These are phyloP conservation scores for Entomyzon cyanotis DNA, from an alignment of 2,113 vertebrate genomes.

Conservation along the genomic window DNA sequence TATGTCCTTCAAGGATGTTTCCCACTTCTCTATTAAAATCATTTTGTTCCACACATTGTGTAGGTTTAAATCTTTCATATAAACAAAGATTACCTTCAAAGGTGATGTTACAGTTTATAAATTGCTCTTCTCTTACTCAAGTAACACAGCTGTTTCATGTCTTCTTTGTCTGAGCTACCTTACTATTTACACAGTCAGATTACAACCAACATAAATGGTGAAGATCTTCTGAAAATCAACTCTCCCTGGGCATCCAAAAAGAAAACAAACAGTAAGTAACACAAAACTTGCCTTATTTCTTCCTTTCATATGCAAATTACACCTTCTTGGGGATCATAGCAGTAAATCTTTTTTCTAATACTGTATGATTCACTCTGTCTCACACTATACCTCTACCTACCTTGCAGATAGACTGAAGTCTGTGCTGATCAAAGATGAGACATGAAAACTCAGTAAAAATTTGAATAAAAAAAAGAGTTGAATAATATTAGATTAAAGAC, in stretches of 20 bases:
- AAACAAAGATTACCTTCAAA: not conserved
- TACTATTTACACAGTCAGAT: not conserved
- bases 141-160: not conserved
- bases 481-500: not conserved
- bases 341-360: not conserved
- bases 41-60: not conserved
- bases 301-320: conserved; percentile 29
- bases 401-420: not conserved
- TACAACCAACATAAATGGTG: not conserved
- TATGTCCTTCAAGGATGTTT: not conserved
- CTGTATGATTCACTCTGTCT: not conserved
- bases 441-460: not conserved
- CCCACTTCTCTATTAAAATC: not conserved
- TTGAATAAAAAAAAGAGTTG: not conserved
- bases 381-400: not conserved
- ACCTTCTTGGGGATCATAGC: not conserved
- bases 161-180: not conserved
- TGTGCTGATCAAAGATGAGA: not conserved
- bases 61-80: not conserved
- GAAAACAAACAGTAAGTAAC: not conserved
- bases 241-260: not conserved
- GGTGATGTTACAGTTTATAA: not conserved
- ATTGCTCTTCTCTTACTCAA: not conserved
- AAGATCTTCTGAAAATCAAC: not conserved
- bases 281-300: conserved; percentile 2